These are phyloP conservation scores for Sturnus vulgaris DNA, from an alignment of 2,113 vertebrate species.

Conservation along the genomic window DNA sequence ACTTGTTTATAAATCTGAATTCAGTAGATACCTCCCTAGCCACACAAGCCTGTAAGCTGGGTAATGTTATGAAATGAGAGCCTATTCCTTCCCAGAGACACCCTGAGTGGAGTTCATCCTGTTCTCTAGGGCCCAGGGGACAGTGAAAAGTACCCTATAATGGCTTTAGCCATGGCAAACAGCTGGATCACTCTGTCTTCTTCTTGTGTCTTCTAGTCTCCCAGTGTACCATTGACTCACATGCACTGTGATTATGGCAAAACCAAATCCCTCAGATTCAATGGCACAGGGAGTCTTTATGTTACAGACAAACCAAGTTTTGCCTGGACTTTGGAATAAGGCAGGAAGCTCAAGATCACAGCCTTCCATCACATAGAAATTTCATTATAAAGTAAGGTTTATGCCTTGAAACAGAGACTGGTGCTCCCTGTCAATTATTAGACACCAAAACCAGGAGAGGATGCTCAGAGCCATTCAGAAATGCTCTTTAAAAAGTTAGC, in stretches of 20 bases:
- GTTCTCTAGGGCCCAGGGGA: background rate
- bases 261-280: background rate
- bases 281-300: accelerated
- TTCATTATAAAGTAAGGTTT: background rate
- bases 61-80: background rate
- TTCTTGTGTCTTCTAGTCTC: background rate
- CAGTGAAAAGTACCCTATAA: background rate
- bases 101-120: accelerated
- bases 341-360: background rate
- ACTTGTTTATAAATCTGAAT: conserved; percentile 49
- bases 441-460: background rate
- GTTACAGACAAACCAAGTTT: background rate
- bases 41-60: background rate
- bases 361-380: background rate
- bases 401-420: background rate
- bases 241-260: background rate
- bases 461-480: background rate
- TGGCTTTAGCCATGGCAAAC: background rate
- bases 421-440: background rate
- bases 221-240: accelerated
- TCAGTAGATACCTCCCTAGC: background rate
- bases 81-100: background rate
- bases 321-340: background rate
- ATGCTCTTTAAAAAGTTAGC: background rate
- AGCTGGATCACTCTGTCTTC: background rate